Base-by-base conservation (phyloP, 2,888 invertebrate species). In the Drosophila bunnanda region DNA sequence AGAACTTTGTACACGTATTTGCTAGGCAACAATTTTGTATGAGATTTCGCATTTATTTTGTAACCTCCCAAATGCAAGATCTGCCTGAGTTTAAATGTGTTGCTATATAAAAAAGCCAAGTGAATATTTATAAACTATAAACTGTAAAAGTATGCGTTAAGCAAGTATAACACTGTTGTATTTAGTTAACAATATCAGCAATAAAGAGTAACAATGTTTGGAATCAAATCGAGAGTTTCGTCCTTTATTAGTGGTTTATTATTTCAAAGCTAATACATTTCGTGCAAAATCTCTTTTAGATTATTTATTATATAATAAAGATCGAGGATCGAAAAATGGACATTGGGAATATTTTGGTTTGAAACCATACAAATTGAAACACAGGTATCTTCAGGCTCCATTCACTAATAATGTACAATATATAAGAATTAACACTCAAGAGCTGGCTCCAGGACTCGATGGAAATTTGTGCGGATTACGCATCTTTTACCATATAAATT, bases 171-270 rank as follows among this genome's bases (percentile, higher is more conserved):
- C 76, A 74, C 60, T 74, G 69, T 81, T 83, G 75, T 79, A 84
- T 70, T 84, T 71, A 79, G 85, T 84, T 79, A 81, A 87, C 55
- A 82, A 74, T 79, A 79, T 77, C 87, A 87, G 75, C 79, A 82
- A 82, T 82, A 82, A 82, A 82, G 55, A 80, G 79, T 75, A 80
- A 82, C 66, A 75, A 75, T 80, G 81, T 83, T 86, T 76, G 25
- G 60, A 61, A 64, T 41, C 43, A 20, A 56, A 28, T 25, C 13
- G 10, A 4, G 17, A 22, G n/a, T 30, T 12, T 25, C 8, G 12
- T 5, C 2, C 20, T 30, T 32, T 41, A 12, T 32, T 6, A 32
- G 10, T 20, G 30, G 30, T 12, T 34, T 15, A 15, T 17, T 3
- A 17, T 17, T 12, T 6, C 12, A 46, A 46, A 12, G 3, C 1